Evolutionary conservation across 2,113 vertebrate species (phyloP).

Genomic region (Rhinichthys klamathensis): DNA sequence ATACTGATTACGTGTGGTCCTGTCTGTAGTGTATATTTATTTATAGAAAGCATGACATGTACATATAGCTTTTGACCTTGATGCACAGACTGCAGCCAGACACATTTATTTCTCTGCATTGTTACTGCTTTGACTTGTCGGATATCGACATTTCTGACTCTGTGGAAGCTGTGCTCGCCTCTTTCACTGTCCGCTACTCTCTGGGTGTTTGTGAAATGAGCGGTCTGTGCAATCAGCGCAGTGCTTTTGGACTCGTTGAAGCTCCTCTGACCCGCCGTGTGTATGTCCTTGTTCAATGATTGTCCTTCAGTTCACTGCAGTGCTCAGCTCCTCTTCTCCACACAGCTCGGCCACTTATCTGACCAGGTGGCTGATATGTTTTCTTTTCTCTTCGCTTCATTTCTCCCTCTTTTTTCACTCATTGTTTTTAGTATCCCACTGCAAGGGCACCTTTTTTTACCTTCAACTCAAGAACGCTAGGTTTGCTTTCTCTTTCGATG

Average conservation of each 20-base stretch:
- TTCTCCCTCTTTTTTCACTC: not conserved
- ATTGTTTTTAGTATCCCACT: conserved; percentile 8
- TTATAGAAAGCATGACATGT: not conserved
- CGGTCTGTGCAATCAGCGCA: conserved; percentile 44
- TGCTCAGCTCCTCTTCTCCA: conserved; percentile 30
- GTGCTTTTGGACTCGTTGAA: conserved; percentile 40
- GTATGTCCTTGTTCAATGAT: conserved; percentile 54
- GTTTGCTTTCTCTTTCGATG: not conserved
- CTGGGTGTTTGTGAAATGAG: conserved; percentile 45
- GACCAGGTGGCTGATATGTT: conserved; percentile 44
- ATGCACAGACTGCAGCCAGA: not conserved
- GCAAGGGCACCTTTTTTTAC: conserved; percentile 10
- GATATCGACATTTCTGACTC: conserved; percentile 24
- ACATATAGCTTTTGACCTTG: conserved; percentile 32
- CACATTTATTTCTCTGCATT: not conserved
- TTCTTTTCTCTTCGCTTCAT: conserved; percentile 31
- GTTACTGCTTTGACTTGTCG: conserved; percentile 35
- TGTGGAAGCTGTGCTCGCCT: conserved; percentile 23
- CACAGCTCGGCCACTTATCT: conserved; percentile 43
- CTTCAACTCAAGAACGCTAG: not conserved
- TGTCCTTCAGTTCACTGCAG: conserved; percentile 51
- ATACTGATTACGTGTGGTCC: not conserved
- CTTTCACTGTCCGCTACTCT: conserved; percentile 29
- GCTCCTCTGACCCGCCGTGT: conserved; percentile 39
- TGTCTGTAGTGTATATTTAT: not conserved